phyloP scores from a whole-genome alignment of 2,113 vertebrate genomes.

The Myocastor coypus region DNA sequence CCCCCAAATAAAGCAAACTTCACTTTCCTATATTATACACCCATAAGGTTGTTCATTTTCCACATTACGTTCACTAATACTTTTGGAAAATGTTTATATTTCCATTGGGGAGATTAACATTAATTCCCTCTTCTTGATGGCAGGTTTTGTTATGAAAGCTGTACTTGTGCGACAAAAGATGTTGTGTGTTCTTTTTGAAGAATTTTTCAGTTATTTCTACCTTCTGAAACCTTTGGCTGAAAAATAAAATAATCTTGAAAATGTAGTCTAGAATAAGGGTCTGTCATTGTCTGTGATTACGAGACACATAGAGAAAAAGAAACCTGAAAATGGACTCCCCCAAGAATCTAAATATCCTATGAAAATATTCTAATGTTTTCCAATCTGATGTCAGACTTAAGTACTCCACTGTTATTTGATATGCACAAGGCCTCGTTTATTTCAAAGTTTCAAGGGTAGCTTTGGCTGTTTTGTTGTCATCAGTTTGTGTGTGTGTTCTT shows the following conservation, averaged over 20 bases:
- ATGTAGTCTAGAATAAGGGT: background rate
- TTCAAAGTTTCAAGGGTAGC: background rate
- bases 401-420: background rate
- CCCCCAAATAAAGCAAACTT: background rate
- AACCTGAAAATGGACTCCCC: background rate
- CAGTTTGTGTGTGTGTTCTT: background rate
- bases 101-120: background rate
- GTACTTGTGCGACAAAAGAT: background rate
- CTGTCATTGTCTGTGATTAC: background rate
- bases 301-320: background rate
- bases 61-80: background rate
- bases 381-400: background rate
- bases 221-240: background rate
- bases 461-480: background rate
- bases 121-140: background rate
- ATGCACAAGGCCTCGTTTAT: background rate
- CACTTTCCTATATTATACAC: background rate
- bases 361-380: background rate
- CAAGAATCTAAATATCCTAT: background rate
- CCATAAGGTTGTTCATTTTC: background rate
- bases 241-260: slow-evolving; percentile 20
- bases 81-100: background rate
- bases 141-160: background rate
- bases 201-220: background rate
- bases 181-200: background rate